Conservation (phyloP, 2,797 vertebrate species). For the Nannoperca australis region DNA sequence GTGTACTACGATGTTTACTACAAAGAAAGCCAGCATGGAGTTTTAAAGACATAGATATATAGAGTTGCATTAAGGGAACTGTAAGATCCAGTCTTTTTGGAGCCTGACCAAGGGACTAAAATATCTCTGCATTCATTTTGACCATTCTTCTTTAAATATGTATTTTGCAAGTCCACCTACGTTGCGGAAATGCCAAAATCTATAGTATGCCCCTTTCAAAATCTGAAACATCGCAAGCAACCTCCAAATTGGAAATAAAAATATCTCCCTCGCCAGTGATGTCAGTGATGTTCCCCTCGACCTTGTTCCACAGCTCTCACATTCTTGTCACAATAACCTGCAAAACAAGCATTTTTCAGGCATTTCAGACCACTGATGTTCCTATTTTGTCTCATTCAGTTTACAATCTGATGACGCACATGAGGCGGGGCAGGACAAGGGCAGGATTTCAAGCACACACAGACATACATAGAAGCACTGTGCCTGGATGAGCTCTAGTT, state of each 20-base stretch:
- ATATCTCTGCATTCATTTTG: neutral
- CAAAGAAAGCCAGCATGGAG: neutral
- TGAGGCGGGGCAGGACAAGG: neutral
- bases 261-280: neutral
- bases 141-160: neutral
- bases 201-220: neutral
- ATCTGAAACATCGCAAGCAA: conserved; percentile 11
- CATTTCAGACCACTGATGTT: neutral
- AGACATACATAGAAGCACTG: conserved; percentile 12
- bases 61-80: neutral
- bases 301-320: neutral
- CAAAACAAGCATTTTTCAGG: conserved; percentile 4
- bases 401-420: conserved; percentile 27
- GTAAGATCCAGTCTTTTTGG: neutral
- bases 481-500: conserved; percentile 52
- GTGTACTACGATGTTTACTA: neutral
- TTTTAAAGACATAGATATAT: neutral
- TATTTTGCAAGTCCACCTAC: accelerated
- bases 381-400: conserved; percentile 1
- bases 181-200: neutral
- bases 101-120: neutral
- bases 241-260: neutral
- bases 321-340: conserved; percentile 3
- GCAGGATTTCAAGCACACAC: conserved; percentile 20
- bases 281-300: neutral